These are phyloP conservation scores for Orius laevigatus DNA, from an alignment of 1,140 invertebrate genomes.

Conservation along the genomic window DNA sequence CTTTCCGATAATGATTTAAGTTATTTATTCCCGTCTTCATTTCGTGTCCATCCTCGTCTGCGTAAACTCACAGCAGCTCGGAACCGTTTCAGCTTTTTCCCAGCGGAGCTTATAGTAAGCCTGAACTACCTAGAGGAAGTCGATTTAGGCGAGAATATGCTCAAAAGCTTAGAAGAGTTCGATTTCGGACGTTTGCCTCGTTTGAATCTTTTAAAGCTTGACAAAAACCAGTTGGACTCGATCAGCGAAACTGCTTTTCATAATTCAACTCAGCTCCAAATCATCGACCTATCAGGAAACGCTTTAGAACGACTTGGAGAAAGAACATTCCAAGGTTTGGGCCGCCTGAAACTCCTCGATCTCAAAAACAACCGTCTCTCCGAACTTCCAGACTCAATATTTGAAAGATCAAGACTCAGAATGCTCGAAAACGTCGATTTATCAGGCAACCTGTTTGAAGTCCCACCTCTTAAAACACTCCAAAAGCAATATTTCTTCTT, in stretches of 20 bases:
- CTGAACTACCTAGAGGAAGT: conserved; percentile 49
- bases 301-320: conserved; percentile 57
- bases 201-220: conserved; percentile 47
- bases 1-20: conserved; percentile 58
- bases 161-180: conserved; percentile 62
- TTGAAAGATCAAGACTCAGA: conserved; percentile 57
- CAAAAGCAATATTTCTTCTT: conserved; percentile 71
- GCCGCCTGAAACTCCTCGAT: conserved; percentile 55
- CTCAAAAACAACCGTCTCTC: conserved; percentile 54
- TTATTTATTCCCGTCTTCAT: conserved; percentile 64
- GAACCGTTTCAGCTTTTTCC: conserved; percentile 68
- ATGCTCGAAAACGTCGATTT: conserved; percentile 70
- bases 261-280: conserved; percentile 74
- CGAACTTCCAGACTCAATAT: conserved; percentile 66
- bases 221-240: conserved; percentile 56
- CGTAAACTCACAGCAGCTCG: conserved; percentile 44
- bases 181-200: conserved; percentile 65
- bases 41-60: conserved; percentile 60
- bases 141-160: conserved; percentile 55
- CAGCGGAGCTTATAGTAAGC: conserved; percentile 55
- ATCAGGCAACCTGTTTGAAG: conserved; percentile 55
- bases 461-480: conserved; percentile 57
- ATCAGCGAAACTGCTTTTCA: conserved; percentile 76
- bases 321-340: conserved; percentile 64
- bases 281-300: conserved; percentile 59